Evolutionary conservation across 1,140 invertebrate species (phyloP).

Genomic region (Drosophila insularis): DNA sequence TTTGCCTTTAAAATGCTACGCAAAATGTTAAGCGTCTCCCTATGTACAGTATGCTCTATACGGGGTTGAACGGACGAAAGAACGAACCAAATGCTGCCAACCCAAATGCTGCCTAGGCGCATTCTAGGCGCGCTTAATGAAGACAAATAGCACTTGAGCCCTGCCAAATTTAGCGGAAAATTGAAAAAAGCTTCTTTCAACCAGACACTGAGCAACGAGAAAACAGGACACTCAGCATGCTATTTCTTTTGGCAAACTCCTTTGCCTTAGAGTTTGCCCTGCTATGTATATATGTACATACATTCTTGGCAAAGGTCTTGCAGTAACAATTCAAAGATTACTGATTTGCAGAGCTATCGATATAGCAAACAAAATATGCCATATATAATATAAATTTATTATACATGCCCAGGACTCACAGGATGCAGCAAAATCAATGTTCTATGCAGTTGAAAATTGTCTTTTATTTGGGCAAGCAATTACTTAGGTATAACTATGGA

Average conservation of each 20-base stretch:
- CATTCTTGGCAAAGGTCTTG: constrained; percentile 51
- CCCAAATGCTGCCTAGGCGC: constrained; percentile 49
- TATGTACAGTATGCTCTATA: background rate
- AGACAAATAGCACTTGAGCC: constrained; percentile 77
- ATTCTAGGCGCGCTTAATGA: constrained; percentile 69
- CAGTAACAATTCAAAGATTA: constrained; percentile 24
- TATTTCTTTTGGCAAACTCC: constrained; percentile 33
- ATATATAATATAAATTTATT: background rate
- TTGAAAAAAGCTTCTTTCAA: constrained; percentile 75
- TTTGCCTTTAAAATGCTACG: constrained; percentile 67
- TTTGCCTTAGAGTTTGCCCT: constrained; percentile 43
- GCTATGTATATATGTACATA: background rate
- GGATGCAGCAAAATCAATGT: background rate
- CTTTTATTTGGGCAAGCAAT: background rate
- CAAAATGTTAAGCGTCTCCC: constrained; percentile 53
- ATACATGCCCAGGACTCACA: background rate
- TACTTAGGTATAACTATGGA: too few relatives aligned
- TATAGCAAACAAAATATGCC: background rate
- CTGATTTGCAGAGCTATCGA: constrained; percentile 11
- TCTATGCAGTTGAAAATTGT: constrained; percentile 6
- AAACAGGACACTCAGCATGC: constrained; percentile 20
- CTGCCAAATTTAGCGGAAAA: constrained; percentile 82
- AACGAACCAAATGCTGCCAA: constrained; percentile 50
- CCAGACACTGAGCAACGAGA: constrained; percentile 7
- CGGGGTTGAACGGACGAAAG: constrained; percentile 12